A percentile compares a stretch with the other conserved stretches of the same genome.
Evolutionary conservation across 2,113 vertebrate species (phyloP).

Genomic region (Calidris pugnax): DNA sequence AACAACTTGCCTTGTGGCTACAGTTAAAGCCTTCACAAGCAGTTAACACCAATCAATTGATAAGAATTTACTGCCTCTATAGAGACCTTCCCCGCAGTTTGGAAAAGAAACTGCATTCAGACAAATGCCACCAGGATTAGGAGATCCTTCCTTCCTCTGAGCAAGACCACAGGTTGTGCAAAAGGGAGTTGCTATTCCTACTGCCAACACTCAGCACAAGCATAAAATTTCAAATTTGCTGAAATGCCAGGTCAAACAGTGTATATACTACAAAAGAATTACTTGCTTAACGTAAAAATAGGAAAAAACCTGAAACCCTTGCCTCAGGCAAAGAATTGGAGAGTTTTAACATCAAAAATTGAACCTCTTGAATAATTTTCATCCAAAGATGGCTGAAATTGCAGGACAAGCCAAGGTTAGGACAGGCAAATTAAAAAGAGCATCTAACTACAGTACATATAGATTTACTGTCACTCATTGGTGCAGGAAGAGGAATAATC

Average conservation of each 20-base stretch:
- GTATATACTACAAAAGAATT: not conserved
- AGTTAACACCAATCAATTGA: not conserved
- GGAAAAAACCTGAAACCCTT: not conserved
- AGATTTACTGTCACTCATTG: constrained; percentile 43
- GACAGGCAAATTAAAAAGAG: constrained; percentile 17
- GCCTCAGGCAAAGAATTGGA: not conserved
- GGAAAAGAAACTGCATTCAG: not conserved
- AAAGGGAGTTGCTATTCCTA: not conserved
- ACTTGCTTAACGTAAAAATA: not conserved
- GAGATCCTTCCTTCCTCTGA: not conserved
- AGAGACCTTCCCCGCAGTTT: not conserved
- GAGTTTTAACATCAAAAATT: not conserved
- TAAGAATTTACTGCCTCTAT: not conserved
- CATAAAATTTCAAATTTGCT: not conserved
- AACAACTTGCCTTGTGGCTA: not conserved
- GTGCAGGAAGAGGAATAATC: constrained; percentile 40
- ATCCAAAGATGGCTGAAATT: constrained; percentile 7
- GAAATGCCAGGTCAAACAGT: not conserved
- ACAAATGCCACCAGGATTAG: not conserved
- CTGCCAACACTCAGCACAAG: not conserved
- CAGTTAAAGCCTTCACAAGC: not conserved
- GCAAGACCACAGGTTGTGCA: not conserved
- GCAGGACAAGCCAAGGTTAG: constrained; percentile 7
- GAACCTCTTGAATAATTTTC: not conserved
- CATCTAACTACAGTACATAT: not conserved